phyloP scores from a whole-genome alignment of 2,888 invertebrate species.

The Podabrus alpinus region DNA sequence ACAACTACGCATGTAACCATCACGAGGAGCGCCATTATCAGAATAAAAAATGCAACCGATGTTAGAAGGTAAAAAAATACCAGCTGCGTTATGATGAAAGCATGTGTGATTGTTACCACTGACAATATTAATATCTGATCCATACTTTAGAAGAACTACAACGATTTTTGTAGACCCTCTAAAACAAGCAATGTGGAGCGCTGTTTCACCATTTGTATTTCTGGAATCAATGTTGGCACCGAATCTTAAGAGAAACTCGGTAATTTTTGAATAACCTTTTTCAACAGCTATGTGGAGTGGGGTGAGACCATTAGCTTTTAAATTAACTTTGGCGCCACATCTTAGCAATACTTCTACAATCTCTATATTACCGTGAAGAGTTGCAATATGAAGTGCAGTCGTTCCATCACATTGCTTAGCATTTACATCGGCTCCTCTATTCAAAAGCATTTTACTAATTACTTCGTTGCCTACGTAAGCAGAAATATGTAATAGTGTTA shows the following conservation, averaged over 20 bases:
- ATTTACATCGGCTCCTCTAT: slow-evolving; percentile 6
- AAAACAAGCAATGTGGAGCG: not conserved
- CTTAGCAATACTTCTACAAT: slow-evolving; percentile 85
- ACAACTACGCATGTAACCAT: too few relatives aligned
- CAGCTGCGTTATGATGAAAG: not conserved
- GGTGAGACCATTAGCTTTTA: too few relatives aligned
- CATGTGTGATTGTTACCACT: too few relatives aligned
- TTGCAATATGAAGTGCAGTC: slow-evolving; percentile 92
- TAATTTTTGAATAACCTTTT: too few relatives aligned
- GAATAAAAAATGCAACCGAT: too few relatives aligned
- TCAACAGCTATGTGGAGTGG: too few relatives aligned
- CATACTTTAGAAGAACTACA: not conserved
- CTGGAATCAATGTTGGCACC: not conserved
- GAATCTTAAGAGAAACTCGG: not conserved
- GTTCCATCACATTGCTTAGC: not conserved
- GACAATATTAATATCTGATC: not conserved
- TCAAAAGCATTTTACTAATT: too few relatives aligned
- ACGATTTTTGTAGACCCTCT: not conserved
- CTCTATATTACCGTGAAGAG: slow-evolving; percentile 88
- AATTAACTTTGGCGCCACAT: too few relatives aligned
- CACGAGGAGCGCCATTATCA: too few relatives aligned
- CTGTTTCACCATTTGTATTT: not conserved
- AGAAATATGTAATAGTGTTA: not conserved
- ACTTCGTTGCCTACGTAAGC: not conserved
- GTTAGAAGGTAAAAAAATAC: not conserved